Evolutionary conservation across 2,888 invertebrate genomes (phyloP).

Genomic region (Rapana venosa): DNA sequence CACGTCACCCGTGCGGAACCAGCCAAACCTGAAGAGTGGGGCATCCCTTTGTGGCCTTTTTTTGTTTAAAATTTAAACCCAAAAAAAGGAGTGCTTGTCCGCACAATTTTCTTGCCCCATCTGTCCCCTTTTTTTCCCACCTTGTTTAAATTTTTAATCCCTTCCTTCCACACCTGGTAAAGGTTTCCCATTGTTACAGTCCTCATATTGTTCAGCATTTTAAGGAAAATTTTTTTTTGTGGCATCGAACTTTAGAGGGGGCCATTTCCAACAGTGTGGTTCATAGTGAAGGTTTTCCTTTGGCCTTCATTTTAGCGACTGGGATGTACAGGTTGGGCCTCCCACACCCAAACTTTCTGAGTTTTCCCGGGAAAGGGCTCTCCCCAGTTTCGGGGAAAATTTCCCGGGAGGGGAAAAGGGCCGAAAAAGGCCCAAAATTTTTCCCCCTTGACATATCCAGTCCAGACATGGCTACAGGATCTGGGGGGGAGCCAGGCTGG

Average conservation of each 20-base stretch:
- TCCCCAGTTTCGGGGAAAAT: slow-evolving; percentile 28
- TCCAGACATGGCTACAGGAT: slow-evolving; percentile 37
- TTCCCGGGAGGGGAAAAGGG: slow-evolving; percentile 38
- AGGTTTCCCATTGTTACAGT: slow-evolving; percentile 41
- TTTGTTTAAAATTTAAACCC: slow-evolving; percentile 25
- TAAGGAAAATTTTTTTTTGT: too few species aligned
- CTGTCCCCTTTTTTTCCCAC: slow-evolving; percentile 12
- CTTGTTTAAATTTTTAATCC: slow-evolving; percentile 31
- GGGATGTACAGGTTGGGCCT: slow-evolving; percentile 46
- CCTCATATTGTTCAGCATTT: slow-evolving; percentile 29
- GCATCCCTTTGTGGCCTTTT: background rate
- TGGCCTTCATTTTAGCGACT: background rate
- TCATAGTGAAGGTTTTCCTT: too few species aligned
- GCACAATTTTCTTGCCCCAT: slow-evolving; percentile 25
- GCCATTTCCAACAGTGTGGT: slow-evolving; percentile 20
- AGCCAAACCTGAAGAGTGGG: slow-evolving; percentile 23
- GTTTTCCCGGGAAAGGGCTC: slow-evolving; percentile 32
- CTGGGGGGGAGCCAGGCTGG: slow-evolving; percentile 29
- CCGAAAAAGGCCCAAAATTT: slow-evolving; percentile 37
- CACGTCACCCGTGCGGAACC: slow-evolving; percentile 35
- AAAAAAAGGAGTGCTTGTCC: background rate
- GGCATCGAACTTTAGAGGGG: too few species aligned
- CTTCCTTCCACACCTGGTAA: slow-evolving; percentile 22
- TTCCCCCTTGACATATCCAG: slow-evolving; percentile 34
- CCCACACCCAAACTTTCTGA: slow-evolving; percentile 28